phyloP scores from a whole-genome alignment of 53 echinoderm and acorn worm genomes.

The Echinarachnius parma region DNA sequence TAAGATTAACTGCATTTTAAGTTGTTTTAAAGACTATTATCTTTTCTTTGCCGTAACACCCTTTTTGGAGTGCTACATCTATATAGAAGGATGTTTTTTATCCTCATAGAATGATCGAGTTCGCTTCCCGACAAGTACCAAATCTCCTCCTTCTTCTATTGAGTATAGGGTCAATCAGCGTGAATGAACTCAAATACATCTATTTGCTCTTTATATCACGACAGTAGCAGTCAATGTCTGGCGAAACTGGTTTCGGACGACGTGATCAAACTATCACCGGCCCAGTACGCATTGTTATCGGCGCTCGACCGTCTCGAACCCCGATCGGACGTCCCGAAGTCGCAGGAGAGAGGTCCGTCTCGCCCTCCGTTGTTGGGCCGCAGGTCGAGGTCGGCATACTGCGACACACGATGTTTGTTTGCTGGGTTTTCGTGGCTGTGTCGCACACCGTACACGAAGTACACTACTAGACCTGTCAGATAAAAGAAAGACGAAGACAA shows the following conservation, averaged over 20 bases:
- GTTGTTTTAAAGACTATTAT: no score
- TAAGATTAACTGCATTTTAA: no score
- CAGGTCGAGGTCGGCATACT: background rate
- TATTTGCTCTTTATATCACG: background rate
- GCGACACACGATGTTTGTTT: slow-evolving; percentile 36
- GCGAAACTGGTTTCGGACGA: slow-evolving; percentile 46
- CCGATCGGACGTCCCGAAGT: slow-evolving; percentile 33
- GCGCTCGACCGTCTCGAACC: slow-evolving; percentile 39
- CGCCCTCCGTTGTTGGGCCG: slow-evolving; percentile 13
- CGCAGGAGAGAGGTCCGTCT: slow-evolving; percentile 15
- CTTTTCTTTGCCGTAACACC: no score
- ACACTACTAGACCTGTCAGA: slow-evolving; percentile 10
- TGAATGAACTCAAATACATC: no score
- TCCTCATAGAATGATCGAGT: no score
- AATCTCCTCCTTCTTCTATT: no score
- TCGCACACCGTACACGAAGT: slow-evolving; percentile 21
- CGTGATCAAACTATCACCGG: slow-evolving; percentile 37
- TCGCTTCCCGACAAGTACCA: no score
- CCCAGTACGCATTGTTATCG: slow-evolving; percentile 48
- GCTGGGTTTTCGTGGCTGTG: slow-evolving; percentile 29
- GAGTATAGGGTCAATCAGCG: no score
- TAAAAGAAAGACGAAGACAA: background rate
- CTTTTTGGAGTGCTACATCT: no score
- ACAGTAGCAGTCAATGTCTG: slow-evolving; percentile 7
- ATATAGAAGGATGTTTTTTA: no score